Conservation (phyloP, 2,888 invertebrate species). For the Oegoconia quadripuncta region DNA sequence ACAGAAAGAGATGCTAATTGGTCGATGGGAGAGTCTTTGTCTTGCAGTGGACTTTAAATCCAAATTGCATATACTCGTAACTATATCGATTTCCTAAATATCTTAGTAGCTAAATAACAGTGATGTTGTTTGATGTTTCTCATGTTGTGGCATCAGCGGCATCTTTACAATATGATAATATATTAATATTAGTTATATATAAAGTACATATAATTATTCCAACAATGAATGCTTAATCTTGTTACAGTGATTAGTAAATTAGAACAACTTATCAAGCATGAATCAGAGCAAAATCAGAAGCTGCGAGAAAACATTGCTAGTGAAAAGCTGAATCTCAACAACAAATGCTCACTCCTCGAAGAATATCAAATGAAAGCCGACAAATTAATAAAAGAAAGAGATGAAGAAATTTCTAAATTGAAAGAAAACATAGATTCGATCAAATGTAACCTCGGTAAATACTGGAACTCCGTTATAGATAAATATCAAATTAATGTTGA, state of each 20-base stretch:
- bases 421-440: conserved; percentile 10
- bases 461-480: not conserved
- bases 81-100: too few relatives aligned
- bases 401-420: conserved; percentile 35
- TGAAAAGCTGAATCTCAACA: conserved; percentile 37
- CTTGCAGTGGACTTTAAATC: too few relatives aligned
- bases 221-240: conserved; percentile 4
- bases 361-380: conserved; percentile 48
- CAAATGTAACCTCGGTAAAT: conserved; percentile 2
- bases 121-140: too few relatives aligned
- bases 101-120: too few relatives aligned
- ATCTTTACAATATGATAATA: too few relatives aligned
- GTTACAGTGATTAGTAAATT: conserved; percentile 47
- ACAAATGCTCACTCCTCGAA: conserved; percentile 45
- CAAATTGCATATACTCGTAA: too few relatives aligned
- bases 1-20: too few relatives aligned
- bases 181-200: too few relatives aligned
- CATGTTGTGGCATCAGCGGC: too few relatives aligned
- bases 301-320: conserved; percentile 29
- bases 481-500: not conserved
- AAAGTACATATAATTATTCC: not conserved
- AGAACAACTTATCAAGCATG: conserved; percentile 37
- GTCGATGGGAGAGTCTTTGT: too few relatives aligned
- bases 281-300: conserved; percentile 33
- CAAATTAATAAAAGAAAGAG: conserved; percentile 37